phyloP scores from a whole-genome alignment of 2,113 vertebrate genomes.

The Plectropomus leopardus region DNA sequence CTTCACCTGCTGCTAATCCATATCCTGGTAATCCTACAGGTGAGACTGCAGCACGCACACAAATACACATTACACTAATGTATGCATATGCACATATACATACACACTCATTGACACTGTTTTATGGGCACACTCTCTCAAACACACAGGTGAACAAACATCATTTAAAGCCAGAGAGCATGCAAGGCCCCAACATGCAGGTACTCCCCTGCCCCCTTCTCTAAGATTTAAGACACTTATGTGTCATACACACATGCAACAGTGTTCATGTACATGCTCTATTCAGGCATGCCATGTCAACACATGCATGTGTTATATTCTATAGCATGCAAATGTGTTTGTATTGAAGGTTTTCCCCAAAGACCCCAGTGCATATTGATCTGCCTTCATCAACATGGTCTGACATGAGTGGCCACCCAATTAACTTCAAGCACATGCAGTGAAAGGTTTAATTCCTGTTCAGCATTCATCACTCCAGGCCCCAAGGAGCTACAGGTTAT shows the following conservation, averaged over 20 bases:
- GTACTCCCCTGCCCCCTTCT: constrained; percentile 19
- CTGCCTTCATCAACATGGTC: constrained; percentile 18
- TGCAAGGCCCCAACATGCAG: constrained; percentile 65
- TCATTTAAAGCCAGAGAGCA: constrained; percentile 32
- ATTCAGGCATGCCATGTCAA: constrained; percentile 51
- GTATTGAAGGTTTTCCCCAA: not conserved
- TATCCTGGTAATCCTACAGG: constrained; percentile 76
- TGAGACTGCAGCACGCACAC: constrained; percentile 45
- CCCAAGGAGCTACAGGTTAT: constrained; percentile 77
- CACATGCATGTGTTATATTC: constrained; percentile 45
- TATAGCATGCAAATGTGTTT: constrained; percentile 52
- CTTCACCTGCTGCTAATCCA: constrained; percentile 83
- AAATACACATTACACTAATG: constrained; percentile 22
- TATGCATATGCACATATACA: constrained; percentile 19
- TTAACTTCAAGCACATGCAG: constrained; percentile 75
- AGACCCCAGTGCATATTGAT: constrained; percentile 10
- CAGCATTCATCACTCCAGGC: constrained; percentile 72
- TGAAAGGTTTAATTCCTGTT: constrained; percentile 52
- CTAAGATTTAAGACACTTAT: constrained; percentile 21
- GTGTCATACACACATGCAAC: constrained; percentile 57
- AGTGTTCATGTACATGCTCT: constrained; percentile 58
- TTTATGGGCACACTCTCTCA: constrained; percentile 15
- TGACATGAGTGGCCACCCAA: constrained; percentile 20
- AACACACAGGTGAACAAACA: not conserved
- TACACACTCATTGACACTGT: constrained; percentile 11